Evolutionary conservation across 1,140 invertebrate genomes (phyloP).

Genomic region (Lordiphosa stackelbergi): DNA sequence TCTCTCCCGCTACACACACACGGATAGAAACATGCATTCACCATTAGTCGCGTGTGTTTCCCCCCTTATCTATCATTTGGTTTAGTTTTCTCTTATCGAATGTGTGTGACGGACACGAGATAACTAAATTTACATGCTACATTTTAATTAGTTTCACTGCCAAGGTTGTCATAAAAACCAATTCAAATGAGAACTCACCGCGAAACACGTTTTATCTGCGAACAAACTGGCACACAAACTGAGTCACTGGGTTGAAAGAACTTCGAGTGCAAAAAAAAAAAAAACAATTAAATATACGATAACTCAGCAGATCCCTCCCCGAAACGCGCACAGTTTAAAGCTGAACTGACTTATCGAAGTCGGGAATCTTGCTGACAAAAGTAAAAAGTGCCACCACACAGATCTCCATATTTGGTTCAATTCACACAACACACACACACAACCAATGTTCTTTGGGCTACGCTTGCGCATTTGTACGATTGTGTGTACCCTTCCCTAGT

Average conservation of each 20-base stretch:
- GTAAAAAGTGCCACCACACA: background rate
- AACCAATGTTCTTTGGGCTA: conserved; percentile 25
- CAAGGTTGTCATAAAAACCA: conserved; percentile 27
- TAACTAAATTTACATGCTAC: conserved; percentile 36
- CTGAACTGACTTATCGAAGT: background rate
- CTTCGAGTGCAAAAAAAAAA: conserved; percentile 12
- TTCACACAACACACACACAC: background rate
- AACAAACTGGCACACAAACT: conserved; percentile 19
- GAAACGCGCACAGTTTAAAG: too few relatives aligned
- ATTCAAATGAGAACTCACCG: conserved; percentile 3
- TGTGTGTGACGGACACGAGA: conserved; percentile 13
- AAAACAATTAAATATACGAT: conserved; percentile 2
- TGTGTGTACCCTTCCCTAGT: conserved; percentile 50
- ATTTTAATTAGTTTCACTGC: conserved; percentile 41
- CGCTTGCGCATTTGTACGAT: conserved; percentile 33
- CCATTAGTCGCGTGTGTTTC: conserved; percentile 13
- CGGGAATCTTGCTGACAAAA: background rate
- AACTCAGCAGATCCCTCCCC: background rate
- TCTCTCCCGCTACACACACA: background rate
- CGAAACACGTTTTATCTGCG: conserved; percentile 47
- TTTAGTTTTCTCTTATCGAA: conserved; percentile 31
- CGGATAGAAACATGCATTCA: too few relatives aligned
- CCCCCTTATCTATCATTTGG: conserved; percentile 7
- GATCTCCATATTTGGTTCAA: conserved; percentile 25
- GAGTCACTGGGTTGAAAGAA: conserved; percentile 52